Conservation (phyloP, 2,113 vertebrate species). For the Plectropomus leopardus region DNA sequence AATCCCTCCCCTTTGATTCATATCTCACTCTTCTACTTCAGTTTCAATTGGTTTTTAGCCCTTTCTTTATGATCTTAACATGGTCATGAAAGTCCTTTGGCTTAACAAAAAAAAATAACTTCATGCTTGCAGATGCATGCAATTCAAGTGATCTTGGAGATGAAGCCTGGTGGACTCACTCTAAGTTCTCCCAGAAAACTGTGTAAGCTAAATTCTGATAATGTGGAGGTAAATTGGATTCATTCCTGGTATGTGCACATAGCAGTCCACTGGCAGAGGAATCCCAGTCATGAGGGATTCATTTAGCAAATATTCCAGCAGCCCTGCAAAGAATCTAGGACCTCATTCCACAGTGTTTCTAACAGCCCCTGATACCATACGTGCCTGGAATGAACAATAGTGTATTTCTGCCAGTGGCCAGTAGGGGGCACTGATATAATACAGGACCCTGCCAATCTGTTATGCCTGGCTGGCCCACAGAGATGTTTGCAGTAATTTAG, state of each 20-base stretch:
- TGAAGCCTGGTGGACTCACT: neutral
- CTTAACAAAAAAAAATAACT: neutral
- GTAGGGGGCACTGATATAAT: constrained; percentile 86
- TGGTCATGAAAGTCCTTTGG: neutral
- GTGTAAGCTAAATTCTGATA: constrained; percentile 21
- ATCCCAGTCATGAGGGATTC: constrained; percentile 74
- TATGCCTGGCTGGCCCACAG: constrained; percentile 82
- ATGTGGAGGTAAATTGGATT: constrained; percentile 44
- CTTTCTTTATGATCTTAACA: constrained; percentile 5
- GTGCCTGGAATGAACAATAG: constrained; percentile 71
- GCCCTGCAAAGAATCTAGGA: constrained; percentile 68
- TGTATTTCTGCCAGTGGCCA: constrained; percentile 54
- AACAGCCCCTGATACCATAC: constrained; percentile 52
- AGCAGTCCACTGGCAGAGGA: constrained; percentile 61
- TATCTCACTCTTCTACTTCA: neutral
- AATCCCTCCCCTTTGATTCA: constrained; percentile 42
- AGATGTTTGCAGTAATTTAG: constrained; percentile 87
- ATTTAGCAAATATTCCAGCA: constrained; percentile 77
- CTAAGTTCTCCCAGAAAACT: constrained; percentile 19
- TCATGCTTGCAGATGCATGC: constrained; percentile 15
- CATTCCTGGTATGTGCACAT: constrained; percentile 50
- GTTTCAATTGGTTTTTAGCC: neutral
- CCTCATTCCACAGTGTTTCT: constrained; percentile 71
- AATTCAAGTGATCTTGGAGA: constrained; percentile 8
- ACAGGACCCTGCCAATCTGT: constrained; percentile 78